Evolutionary conservation across 1,140 invertebrate species (phyloP).

Genomic region (Hypsibius dujardini): DNA sequence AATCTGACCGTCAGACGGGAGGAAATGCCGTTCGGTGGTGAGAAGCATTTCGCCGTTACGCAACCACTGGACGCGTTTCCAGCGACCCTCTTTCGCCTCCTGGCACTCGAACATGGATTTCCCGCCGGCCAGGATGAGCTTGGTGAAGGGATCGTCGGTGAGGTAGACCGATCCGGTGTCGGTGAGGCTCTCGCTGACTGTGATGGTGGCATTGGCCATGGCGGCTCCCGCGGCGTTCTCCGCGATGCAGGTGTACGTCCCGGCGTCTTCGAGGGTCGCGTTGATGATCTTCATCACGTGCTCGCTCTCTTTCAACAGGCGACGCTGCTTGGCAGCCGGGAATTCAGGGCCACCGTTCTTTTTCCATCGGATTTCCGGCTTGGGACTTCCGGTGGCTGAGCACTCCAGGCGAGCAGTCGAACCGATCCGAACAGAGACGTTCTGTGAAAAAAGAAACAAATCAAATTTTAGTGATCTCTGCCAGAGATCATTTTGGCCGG

Average conservation of each 20-base stretch:
- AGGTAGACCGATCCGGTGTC: not conserved
- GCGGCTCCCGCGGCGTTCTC: slow-evolving; percentile 62
- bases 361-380: slow-evolving; percentile 67
- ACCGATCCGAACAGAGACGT: not conserved
- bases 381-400: slow-evolving; percentile 62
- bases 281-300: slow-evolving; percentile 59
- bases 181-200: slow-evolving; percentile 39
- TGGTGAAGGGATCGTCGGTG: not conserved
- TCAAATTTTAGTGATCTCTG: too few species aligned
- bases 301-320: slow-evolving; percentile 39
- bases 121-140: not conserved
- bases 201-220: slow-evolving; percentile 52
- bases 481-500: too few species aligned
- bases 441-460: too few species aligned
- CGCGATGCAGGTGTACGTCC: slow-evolving; percentile 68
- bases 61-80: not conserved
- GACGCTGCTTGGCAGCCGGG: not conserved
- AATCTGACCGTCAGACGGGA: not conserved
- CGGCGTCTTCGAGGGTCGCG: slow-evolving; percentile 58
- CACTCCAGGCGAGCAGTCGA: slow-evolving; percentile 35
- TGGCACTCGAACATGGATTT: not conserved
- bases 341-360: slow-evolving; percentile 45
- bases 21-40: not conserved
- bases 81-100: not conserved
- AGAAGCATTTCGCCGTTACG: not conserved